Base-by-base conservation (phyloP, 2,888 invertebrate genomes). In the Hemaris fuciformis region DNA sequence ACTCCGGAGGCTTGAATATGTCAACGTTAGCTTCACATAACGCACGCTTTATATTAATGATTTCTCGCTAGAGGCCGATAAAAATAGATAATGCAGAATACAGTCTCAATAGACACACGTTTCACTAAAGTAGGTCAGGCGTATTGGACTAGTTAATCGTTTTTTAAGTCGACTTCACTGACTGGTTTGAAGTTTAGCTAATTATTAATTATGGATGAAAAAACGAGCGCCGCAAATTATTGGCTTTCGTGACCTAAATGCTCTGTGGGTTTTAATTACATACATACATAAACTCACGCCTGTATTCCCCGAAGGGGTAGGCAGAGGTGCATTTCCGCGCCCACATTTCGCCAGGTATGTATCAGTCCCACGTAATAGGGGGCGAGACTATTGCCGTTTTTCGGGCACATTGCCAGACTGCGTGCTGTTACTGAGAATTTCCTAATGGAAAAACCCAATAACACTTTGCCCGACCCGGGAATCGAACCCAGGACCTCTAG, bases 21-120 rank as follows among this genome's bases (percentile, higher is more conserved):
- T 5, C 27, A 15, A 18, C 43, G 10, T 43, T 43, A 10, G 20
- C 43, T 46, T 13, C 22, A 41, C 41, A 46, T 23, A 46, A 46
- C 23, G 23, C 45, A 13, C 22, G 27, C 25, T 23, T 48, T 48
- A 48, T 53, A 10, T 22, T 43, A 53, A 31, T 31, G 53, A 53
- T 53, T 53, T 53, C 53, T 53, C 27, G 27, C 31, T 53, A 53
- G 53, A 53, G 31, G 53, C 53, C 53, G 53, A 53, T 53, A 53
- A 53, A 53, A 53, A 53, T 53, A 53, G 53, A 53, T 31, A 53
- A 31, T 53, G 31, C 53, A 53, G 53, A 53, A 53, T 48, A 48
- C 53, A 31, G 27, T 53, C 31, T 53, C 53, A 53, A 31, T 27
- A 53, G 53, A 53, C 18, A 53, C 53, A 53, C 53, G 31, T 53